These are phyloP conservation scores for Rhea pennata DNA, from an alignment of 2,113 vertebrate genomes.

Conservation along the genomic window DNA sequence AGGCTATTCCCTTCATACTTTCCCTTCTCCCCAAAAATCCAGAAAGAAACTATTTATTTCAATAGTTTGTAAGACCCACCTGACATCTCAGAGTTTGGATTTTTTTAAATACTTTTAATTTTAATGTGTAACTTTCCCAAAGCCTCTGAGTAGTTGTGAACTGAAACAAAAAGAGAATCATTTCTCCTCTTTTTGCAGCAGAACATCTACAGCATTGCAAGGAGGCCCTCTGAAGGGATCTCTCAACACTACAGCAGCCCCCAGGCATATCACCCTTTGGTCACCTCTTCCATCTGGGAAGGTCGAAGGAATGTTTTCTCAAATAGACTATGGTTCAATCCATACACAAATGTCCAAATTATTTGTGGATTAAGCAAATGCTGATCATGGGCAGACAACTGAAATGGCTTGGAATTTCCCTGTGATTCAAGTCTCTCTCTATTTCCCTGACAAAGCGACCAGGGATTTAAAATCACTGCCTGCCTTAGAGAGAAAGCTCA, in stretches of 20 bases:
- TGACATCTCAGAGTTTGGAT: not conserved
- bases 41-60: not conserved
- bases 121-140: not conserved
- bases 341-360: not conserved
- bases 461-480: not conserved
- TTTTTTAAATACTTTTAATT: not conserved
- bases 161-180: not conserved
- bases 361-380: not conserved
- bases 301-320: not conserved
- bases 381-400: not conserved
- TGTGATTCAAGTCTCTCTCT: not conserved
- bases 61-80: slow-evolving; percentile 2
- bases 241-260: not conserved
- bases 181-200: not conserved
- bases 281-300: not conserved
- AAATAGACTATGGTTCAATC: not conserved
- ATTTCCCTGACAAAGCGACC: not conserved
- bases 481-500: not conserved
- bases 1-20: not conserved
- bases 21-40: accelerated
- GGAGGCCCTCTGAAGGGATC: not conserved
- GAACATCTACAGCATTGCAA: not conserved
- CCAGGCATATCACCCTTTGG: not conserved
- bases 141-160: not conserved
- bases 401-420: not conserved